These are phyloP conservation scores for Hypotaenidia okinawae DNA, from an alignment of 2,797 vertebrate species.

Conservation along the genomic window DNA sequence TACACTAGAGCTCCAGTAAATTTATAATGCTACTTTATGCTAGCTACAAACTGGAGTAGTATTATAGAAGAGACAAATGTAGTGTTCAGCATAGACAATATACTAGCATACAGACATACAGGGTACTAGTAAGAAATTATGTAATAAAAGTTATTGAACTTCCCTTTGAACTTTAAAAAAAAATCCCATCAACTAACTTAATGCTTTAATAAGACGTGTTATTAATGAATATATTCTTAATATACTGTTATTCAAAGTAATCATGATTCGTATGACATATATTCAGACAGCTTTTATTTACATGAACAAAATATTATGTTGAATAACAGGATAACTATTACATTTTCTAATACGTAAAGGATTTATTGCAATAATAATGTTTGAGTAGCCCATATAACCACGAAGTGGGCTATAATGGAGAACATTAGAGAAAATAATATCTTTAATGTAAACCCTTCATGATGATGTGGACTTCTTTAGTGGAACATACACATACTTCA, in stretches of 20 bases:
- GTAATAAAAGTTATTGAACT: not conserved
- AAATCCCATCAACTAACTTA: not conserved
- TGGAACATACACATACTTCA: not conserved
- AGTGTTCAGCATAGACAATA: not conserved
- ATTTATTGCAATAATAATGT: not conserved
- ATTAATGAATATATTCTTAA: not conserved
- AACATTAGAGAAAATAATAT: not conserved
- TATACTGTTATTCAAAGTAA: not conserved
- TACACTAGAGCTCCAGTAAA: not conserved
- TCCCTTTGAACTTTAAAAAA: not conserved
- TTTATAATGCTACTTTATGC: not conserved
- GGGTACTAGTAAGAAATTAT: not conserved
- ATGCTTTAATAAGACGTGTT: not conserved
- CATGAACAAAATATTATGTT: not conserved
- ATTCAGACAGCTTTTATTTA: not conserved
- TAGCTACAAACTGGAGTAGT: not conserved
- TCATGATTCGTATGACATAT: not conserved
- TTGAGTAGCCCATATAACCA: not conserved
- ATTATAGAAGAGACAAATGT: not conserved
- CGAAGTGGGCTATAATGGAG: not conserved
- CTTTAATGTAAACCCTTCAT: not conserved
- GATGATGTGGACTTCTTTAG: fast-evolving
- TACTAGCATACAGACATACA: not conserved
- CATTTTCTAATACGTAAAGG: not conserved
- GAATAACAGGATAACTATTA: not conserved